These are phyloP conservation scores for Ceratitis capitata DNA, from an alignment of 1,140 invertebrate genomes.

Conservation along the genomic window DNA sequence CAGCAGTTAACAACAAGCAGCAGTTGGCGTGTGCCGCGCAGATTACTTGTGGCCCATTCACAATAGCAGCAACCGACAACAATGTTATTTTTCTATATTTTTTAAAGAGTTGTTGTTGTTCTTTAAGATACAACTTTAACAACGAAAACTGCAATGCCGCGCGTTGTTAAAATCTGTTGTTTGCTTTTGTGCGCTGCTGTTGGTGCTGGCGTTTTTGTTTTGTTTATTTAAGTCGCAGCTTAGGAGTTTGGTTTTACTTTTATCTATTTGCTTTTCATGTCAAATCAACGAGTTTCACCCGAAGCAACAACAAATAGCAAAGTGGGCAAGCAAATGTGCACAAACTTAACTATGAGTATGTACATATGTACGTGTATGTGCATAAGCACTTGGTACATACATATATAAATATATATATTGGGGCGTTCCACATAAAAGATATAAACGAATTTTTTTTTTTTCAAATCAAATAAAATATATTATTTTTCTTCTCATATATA, in stretches of 20 bases:
- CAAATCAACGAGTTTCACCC: slow-evolving; percentile 22
- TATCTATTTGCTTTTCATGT: background rate
- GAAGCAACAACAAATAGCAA: background rate
- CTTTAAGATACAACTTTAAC: background rate
- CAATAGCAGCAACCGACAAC: background rate
- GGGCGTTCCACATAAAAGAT: too few relatives aligned
- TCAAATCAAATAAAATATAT: too few relatives aligned
- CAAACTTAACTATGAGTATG: background rate
- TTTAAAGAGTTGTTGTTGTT: background rate
- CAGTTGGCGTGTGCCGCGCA: background rate
- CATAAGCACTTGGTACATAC: too few relatives aligned
- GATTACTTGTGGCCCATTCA: background rate
- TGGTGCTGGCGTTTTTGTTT: background rate
- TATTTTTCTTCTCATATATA: too few relatives aligned
- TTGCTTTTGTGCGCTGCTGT: background rate
- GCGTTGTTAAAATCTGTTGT: too few relatives aligned
- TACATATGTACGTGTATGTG: too few relatives aligned
- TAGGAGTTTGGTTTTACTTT: background rate
- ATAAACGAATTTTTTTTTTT: too few relatives aligned
- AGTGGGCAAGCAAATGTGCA: background rate
- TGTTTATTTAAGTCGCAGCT: background rate
- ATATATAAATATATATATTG: background rate
- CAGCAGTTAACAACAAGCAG: background rate
- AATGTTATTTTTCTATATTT: too few relatives aligned
- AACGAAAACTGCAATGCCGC: background rate